A percentile compares a stretch with the other conserved stretches of the same genome.
phyloP scores from a whole-genome alignment of 2,888 invertebrate species.

The Dorcus hopei region DNA sequence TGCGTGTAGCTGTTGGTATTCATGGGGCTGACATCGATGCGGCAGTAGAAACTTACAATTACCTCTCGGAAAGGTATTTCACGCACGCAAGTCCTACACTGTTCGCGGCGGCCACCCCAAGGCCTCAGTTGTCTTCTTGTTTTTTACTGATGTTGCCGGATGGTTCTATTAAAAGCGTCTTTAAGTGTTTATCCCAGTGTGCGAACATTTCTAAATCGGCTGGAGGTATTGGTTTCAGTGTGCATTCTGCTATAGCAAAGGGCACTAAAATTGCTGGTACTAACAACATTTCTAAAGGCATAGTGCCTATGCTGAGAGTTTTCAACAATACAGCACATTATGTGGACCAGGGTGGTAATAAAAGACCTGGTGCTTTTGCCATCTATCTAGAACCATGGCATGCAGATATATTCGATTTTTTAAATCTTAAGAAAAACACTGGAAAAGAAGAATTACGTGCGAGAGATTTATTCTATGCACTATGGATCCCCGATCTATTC shows the following conservation, averaged over 20 bases:
- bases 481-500: conserved; percentile 98
- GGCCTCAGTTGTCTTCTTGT: conserved; percentile 93
- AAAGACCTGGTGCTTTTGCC: conserved; percentile 96
- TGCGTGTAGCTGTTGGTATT: conserved; percentile 96
- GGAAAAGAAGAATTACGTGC: conserved; percentile 93
- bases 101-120: conserved; percentile 89
- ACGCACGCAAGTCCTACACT: conserved; percentile 98
- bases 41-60: conserved; percentile 93
- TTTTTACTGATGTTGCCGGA: conserved; percentile 92
- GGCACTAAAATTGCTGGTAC: conserved; percentile 93
- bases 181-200: conserved; percentile 86
- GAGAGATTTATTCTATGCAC: conserved; percentile 91
- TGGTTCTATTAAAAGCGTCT: conserved; percentile 95
- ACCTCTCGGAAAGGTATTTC: conserved; percentile 88
- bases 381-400: conserved; percentile 99
- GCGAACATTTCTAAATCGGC: conserved; percentile 95
- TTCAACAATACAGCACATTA: conserved; percentile 95
- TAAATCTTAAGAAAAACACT: conserved; percentile 93
- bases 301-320: conserved; percentile 93
- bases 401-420: conserved; percentile 93
- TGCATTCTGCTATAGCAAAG: conserved; percentile 91
- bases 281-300: conserved; percentile 90
- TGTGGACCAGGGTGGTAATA: conserved; percentile 97
- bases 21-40: conserved; percentile 90
- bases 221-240: conserved; percentile 95